Conservation (phyloP, 2,888 invertebrate species). For the Morpho helenor region DNA sequence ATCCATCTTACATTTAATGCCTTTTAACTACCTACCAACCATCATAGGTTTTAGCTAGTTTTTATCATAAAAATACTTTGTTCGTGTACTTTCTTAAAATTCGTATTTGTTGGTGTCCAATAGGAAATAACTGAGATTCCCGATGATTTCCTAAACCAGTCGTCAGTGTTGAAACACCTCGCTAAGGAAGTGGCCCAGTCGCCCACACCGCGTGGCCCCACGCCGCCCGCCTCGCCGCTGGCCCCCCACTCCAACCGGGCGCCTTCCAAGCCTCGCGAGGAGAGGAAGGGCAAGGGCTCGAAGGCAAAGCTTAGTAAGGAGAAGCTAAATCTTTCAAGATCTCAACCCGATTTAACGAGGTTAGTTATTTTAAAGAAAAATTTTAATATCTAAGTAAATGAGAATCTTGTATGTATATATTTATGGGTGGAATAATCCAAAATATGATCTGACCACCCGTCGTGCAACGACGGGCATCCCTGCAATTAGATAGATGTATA, state of each 20-base stretch:
- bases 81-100: too few relatives aligned
- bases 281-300: slow-evolving; percentile 55
- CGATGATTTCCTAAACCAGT: slow-evolving; percentile 90
- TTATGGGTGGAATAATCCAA: too few relatives aligned
- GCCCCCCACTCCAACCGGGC: slow-evolving; percentile 46
- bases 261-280: slow-evolving; percentile 40
- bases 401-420: too few relatives aligned
- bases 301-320: slow-evolving; percentile 74
- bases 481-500: too few relatives aligned
- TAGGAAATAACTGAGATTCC: slow-evolving; percentile 91
- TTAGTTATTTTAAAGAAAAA: slow-evolving; percentile 34
- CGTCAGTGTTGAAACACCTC: slow-evolving; percentile 89
- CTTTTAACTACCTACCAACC: too few relatives aligned
- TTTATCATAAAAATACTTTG: too few relatives aligned
- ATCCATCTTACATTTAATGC: too few relatives aligned
- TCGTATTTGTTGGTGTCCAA: too few relatives aligned
- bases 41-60: too few relatives aligned
- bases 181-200: slow-evolving; percentile 86
- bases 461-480: too few relatives aligned
- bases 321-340: slow-evolving; percentile 84
- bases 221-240: slow-evolving; percentile 58
- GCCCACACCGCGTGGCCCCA: slow-evolving; percentile 55
- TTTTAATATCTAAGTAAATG: too few relatives aligned
- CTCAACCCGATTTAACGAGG: slow-evolving; percentile 90
- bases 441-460: too few relatives aligned